phyloP scores from a whole-genome alignment of 1,140 invertebrate genomes.

The Idris sp. region DNA sequence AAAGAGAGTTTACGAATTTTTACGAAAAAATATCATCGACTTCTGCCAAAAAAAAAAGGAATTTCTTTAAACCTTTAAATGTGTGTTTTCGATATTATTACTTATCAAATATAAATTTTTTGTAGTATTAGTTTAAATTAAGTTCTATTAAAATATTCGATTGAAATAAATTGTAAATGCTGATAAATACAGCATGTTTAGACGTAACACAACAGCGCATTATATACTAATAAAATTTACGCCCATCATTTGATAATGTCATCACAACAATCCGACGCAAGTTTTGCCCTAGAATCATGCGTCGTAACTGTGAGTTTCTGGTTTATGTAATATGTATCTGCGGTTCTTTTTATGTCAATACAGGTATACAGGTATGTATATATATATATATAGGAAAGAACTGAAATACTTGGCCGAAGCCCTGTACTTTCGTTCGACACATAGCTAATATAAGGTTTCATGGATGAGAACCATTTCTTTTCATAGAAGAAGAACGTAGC shows the following conservation, averaged over 20 bases:
- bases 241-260: conserved; percentile 45
- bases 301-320: conserved; percentile 3
- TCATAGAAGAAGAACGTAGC: conserved; percentile 22
- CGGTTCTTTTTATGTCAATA: conserved; percentile 51
- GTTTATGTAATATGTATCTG: conserved; percentile 59
- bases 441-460: conserved; percentile 65
- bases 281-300: conserved; percentile 11
- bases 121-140: not conserved
- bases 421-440: conserved; percentile 53
- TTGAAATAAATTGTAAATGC: not conserved
- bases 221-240: conserved; percentile 24
- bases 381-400: conserved; percentile 11
- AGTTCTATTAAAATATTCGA: too few species aligned
- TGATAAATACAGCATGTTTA: conserved; percentile 20
- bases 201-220: conserved; percentile 17
- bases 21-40: too few species aligned
- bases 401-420: conserved; percentile 67
- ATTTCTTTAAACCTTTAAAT: too few species aligned
- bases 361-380: conserved; percentile 17
- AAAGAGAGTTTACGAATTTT: too few species aligned
- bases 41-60: too few species aligned
- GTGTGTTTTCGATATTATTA: too few species aligned
- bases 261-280: not conserved
- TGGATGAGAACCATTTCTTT: conserved; percentile 42
- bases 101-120: too few species aligned